A percentile compares a stretch with the other conserved stretches of the same genome.
phyloP scores from a whole-genome alignment of 2,888 invertebrate species.

The Protonemura montana region DNA sequence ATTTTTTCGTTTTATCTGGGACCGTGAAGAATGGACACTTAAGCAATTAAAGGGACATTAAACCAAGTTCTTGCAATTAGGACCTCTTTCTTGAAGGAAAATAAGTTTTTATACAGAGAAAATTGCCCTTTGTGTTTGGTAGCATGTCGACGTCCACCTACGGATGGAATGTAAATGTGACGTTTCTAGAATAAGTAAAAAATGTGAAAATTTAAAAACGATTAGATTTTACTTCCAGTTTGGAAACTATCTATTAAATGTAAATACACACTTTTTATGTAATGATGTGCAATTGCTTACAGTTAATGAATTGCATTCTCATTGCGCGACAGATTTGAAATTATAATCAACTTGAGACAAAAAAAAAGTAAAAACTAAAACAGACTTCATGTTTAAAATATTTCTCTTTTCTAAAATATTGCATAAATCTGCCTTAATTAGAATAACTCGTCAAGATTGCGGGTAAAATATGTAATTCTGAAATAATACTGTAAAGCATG shows the following conservation, averaged over 20 bases:
- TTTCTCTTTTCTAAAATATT: not conserved
- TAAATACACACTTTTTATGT: not conserved
- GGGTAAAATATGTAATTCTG: not conserved
- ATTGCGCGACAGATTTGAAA: not conserved
- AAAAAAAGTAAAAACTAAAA: not conserved
- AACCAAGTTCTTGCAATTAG: too few relatives aligned
- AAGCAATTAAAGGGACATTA: too few relatives aligned
- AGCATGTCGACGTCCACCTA: too few relatives aligned
- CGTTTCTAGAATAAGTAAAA: not conserved
- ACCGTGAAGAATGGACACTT: too few relatives aligned
- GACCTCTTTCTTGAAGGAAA: too few relatives aligned
- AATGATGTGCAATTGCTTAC: not conserved
- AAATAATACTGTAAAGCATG: not conserved
- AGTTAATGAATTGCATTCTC: too few relatives aligned
- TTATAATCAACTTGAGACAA: not conserved
- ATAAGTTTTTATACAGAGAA: too few relatives aligned
- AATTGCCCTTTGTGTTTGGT: too few relatives aligned
- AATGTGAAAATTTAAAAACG: too few relatives aligned
- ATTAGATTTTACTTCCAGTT: too few relatives aligned
- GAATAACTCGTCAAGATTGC: not conserved
- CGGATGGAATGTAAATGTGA: not conserved
- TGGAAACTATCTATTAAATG: not conserved
- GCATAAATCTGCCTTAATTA: not conserved
- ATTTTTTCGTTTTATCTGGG: too few relatives aligned
- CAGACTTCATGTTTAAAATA: not conserved